These are phyloP conservation scores for Drosophila grimshawi DNA, from an alignment of 1,140 invertebrate species.

Conservation along the genomic window DNA sequence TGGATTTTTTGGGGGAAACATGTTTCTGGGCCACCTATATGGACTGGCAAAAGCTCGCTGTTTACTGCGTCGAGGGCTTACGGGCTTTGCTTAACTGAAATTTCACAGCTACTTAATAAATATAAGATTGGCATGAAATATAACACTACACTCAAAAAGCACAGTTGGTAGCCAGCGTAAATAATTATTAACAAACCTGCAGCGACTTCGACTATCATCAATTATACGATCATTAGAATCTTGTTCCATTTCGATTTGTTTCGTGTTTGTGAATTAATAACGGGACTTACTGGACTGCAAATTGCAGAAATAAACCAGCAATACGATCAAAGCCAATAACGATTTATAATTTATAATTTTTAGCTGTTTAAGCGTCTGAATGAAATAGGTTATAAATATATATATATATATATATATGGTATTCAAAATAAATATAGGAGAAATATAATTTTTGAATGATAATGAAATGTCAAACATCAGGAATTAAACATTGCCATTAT, in stretches of 20 bases:
- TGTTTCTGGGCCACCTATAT: conserved; percentile 55
- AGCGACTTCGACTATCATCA: neutral
- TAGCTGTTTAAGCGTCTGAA: neutral
- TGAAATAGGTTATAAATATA: neutral
- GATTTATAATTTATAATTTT: neutral
- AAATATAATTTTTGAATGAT: neutral
- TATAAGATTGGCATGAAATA: conserved; percentile 28
- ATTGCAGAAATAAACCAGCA: conserved; percentile 26
- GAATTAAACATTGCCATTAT: neutral
- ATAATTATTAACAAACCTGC: conserved; percentile 26
- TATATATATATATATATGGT: neutral
- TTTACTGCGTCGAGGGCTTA: neutral
- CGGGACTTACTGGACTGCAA: conserved; percentile 25
- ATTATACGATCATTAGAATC: conserved; percentile 5
- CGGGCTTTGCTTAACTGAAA: conserved; percentile 26
- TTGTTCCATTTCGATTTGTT: conserved; percentile 12
- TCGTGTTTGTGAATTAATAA: conserved; percentile 13
- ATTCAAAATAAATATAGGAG: neutral
- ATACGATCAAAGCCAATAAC: neutral
- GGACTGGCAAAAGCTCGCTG: conserved; percentile 12
- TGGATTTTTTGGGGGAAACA: conserved; percentile 60
- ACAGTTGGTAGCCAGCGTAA: conserved; percentile 35
- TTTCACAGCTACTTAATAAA: conserved; percentile 53
- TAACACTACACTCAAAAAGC: conserved; percentile 7
- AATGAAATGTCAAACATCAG: neutral